Evolutionary conservation across 2,113 vertebrate genomes (phyloP), one percentile per base, ranked within the genome.

Genomic region (Lepidothrix coronata): DNA sequence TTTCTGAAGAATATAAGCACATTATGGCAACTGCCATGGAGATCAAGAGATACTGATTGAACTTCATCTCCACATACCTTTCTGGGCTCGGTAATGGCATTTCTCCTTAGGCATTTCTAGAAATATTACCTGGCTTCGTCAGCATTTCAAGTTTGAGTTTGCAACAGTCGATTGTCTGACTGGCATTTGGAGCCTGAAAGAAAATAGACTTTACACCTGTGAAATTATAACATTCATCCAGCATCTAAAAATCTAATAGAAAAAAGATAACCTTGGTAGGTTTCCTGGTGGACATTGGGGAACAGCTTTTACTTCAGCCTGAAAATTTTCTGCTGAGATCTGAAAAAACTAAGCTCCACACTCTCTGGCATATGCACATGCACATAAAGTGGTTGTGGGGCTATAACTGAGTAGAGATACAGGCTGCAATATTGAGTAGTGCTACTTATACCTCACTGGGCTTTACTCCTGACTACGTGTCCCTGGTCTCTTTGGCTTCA

Each of bases 91-190:
- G 79, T 78, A 97, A 97, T 91, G 77, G 82, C 30, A 41, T 96
- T 96, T 94, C 66, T 91, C 27, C 81, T 93, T 94, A 93, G 88
- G 94, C 81, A 86, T 96, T 97, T 97, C 95, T 96, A 96, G 96
- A 97, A 97, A 94, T 91, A 88, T 77, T 97, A 62, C 94, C 95
- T 92, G 95, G 91, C 92, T 96, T 97, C 96, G 94, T 97, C 93
- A 92, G 95, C 87, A 94, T 97, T 98, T 97, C 95, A 97, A 82
- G 71, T 96, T 95, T 96, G 93, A 96, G 94, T 95, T 94, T 95
- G 92, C 93, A 97, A 91, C 89, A 91, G 72, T 88, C 37, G 20
- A n/a, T 97, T 96, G 85, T 95, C 96, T 23, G 22, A 31, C 81
- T 97, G 76, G 55, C 57, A 59, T 86, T 86, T 55, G 61, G 59